These are phyloP conservation scores for Euthynnus affinis DNA, from an alignment of 2,797 vertebrate species.

Conservation along the genomic window DNA sequence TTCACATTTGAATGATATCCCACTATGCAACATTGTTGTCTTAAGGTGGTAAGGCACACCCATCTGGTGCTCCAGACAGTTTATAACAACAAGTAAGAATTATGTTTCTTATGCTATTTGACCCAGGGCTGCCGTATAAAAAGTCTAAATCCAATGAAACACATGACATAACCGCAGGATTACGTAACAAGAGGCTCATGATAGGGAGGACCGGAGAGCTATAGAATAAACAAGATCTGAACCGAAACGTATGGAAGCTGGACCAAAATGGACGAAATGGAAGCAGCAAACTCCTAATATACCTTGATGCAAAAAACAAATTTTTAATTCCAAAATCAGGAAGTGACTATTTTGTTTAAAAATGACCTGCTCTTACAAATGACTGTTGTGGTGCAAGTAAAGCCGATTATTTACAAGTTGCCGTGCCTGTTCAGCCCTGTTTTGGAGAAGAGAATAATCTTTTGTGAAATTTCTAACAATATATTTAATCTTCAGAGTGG, in stretches of 20 bases:
- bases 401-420: constrained; percentile 24
- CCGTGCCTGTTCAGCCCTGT: constrained; percentile 29
- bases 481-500: constrained; percentile 4
- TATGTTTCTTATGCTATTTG: constrained; percentile 59
- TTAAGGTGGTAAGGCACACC: constrained; percentile 17
- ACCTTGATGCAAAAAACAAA: constrained; percentile 4
- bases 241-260: constrained; percentile 28
- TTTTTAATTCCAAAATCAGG: not conserved
- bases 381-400: constrained; percentile 29
- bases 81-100: constrained; percentile 67
- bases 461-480: constrained; percentile 27
- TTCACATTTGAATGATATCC: not conserved
- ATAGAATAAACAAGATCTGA: constrained; percentile 74
- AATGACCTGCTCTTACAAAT: constrained; percentile 14
- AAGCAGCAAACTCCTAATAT: constrained; percentile 5
- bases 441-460: constrained; percentile 28
- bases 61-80: constrained; percentile 45
- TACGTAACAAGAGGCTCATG: constrained; percentile 63
- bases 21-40: not conserved
- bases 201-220: constrained; percentile 68
- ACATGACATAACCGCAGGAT: constrained; percentile 64
- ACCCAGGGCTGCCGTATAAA: constrained; percentile 49
- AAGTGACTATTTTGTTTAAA: constrained; percentile 10
- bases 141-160: constrained; percentile 56
- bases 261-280: constrained; percentile 15